Conservation (phyloP, 2,113 vertebrate genomes). For the Pogonocichla stellata region DNA sequence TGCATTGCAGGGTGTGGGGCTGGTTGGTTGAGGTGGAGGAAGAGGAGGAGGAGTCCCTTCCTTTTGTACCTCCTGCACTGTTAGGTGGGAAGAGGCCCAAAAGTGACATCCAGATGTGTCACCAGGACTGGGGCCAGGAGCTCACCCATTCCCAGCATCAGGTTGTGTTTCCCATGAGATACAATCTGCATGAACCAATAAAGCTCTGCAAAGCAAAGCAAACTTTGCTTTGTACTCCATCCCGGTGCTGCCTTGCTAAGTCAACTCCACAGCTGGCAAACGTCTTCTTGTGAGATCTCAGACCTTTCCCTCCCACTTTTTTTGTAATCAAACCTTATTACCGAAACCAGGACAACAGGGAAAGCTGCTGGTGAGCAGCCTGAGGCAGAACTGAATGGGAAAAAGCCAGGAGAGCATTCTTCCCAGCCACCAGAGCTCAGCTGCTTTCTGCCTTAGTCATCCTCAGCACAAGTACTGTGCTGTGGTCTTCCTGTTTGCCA, state of each 20-base stretch:
- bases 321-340: background rate
- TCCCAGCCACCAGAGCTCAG: background rate
- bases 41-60: background rate
- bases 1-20: background rate
- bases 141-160: background rate
- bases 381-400: background rate
- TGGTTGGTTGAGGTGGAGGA: background rate
- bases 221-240: background rate
- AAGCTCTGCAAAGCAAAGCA: slow-evolving; percentile 6
- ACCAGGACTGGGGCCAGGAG: background rate
- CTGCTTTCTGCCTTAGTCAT: background rate
- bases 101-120: background rate
- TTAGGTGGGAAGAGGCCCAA: background rate
- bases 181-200: slow-evolving; percentile 20
- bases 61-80: background rate
- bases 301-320: background rate
- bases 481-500: background rate
- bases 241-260: background rate
- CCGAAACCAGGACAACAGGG: background rate
- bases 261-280: background rate
- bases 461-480: background rate
- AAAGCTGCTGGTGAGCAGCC: background rate
- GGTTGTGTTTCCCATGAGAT: slow-evolving; percentile 23
- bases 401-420: background rate
- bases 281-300: background rate